Base-by-base conservation (phyloP, 1,140 invertebrate species). In the Drosophila suzukii region DNA sequence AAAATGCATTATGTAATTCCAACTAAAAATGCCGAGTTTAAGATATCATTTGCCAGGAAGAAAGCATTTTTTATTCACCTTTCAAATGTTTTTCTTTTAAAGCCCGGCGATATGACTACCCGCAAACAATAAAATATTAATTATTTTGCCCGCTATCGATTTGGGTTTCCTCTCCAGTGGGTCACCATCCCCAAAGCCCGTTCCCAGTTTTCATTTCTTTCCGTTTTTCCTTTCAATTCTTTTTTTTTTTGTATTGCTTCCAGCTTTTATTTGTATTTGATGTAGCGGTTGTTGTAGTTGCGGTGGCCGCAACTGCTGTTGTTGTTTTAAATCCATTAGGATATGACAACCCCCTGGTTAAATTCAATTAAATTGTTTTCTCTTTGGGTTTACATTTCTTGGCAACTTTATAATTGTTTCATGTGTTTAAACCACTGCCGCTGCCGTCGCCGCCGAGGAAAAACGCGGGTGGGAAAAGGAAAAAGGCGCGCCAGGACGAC, bases 291-390 rank as follows among this genome's bases (percentile, higher is more conserved):
- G 70, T 61, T 58, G 71, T 67, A 39, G 53, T 62, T 81, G 51
- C 49, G 56, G 62, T 49, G 32, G 27, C 20, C 34, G 32, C n/a
- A 39, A 24, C 24, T 49, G 24, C 53, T 68, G 68, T 78, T 86
- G 83, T 89, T 88, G 84, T 67, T 83, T 89, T 83, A 89, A 88
- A 88, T 88, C 83, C 83, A 88, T 89, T 88, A 88, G 83, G 83
- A 88, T 89, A 88, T 88, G 83, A 89, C 83, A 88, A 88, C 84
- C 83, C 67, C 83, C 83, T 89, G 83, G 84, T 88, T 88, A 83
- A 89, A 88, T 88, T 88, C 83, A 88, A 88, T 88, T 88, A 88
- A 88, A 88, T 89, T 88, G 83, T 89, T 88, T 88, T 84, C 84
- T 89, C 84, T 88, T 80, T 75, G 84, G 83, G 83, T 81, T 88